Base-by-base conservation (phyloP, 2,888 invertebrate species). In the Drosophila mayaguana region DNA sequence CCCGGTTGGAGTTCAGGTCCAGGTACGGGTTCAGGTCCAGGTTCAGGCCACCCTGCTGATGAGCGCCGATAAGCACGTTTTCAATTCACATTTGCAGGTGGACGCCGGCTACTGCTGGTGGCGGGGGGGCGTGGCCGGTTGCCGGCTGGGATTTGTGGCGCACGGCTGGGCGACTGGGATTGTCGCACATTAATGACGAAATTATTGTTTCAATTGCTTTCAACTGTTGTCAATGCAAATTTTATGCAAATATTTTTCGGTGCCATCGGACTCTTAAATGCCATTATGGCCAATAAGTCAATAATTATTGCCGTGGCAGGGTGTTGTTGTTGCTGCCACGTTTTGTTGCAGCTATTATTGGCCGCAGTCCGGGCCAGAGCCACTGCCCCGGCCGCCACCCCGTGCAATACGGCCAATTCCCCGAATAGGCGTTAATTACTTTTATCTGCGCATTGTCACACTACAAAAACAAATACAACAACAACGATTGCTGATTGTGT, bases 201-300 rank as follows among this genome's bases (percentile, higher is more conserved):
- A 90, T 91, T 88, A 90, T 91, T 90, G 83, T 86, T 86, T 86
- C 90, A 87, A 89, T 89, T 89, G 90, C 86, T 87, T 87, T 87
- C 87, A 87, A 89, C 90, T 79, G 87, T 85, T 89, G 87, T 85
- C 87, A 88, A 90, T 87, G 87, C 88, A 88, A 87, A 87, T 89
- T 87, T 89, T 87, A 87, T 87, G 87, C 87, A 87, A 87, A 89
- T 87, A 83, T 80, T 81, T 83, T 80, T 72, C 69, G 63, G 56
- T 69, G 71, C 50, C 61, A 51, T 67, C 48, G 67, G 48, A 63
- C 81, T 70, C 83, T 83, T 89, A 75, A 87, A 78, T 84, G 74
- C 88, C 88, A 88, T 72, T 78, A 78, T 88, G 87, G 90, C 83
- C 90, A 88, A 88, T 90, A 88, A 88, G 87, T 90, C 87, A 88